Base-by-base conservation (phyloP, 2,888 invertebrate genomes). In the Alcis repandata region DNA sequence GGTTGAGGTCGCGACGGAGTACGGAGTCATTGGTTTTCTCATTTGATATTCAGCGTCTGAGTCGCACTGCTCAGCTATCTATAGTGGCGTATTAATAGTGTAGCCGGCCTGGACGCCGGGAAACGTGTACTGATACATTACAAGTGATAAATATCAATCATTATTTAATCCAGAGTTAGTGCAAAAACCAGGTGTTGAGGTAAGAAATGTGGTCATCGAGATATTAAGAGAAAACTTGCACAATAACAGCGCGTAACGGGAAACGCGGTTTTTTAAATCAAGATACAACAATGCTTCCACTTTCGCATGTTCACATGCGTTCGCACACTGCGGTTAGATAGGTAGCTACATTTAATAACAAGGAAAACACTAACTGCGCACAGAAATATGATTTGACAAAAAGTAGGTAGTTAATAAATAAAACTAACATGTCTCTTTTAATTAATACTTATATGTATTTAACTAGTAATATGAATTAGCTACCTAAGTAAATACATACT, bases 11-110 rank as follows among this genome's bases (percentile, higher is more conserved):
- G 72, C 40, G 53, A n/a, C 72, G 72, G 51, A 51, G 36, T 20
- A 68, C 71, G 71, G 76, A 78, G 74, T 78, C 78, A 78, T 72
- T 72, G 76, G 76, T 89, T 88, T 86, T 84, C 87, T 89, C 90
- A 89, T 89, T 90, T 89, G 87, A 79, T 79, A 88, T 87, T 86
- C 87, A 85, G 86, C 80, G 78, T 81, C 76, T 78, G 82, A 75
- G 80, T 79, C 82, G 86, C 77, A 78, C 76, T 82, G 83, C 76
- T 74, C 80, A 83, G 81, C 85, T 87, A 86, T 86, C 85, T 83
- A 84, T 83, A 85, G 82, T 84, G 77, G 79, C 78, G 75, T 86
- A 87, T 87, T 80, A 88, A 87, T 88, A 87, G 88, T 87, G 81
- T 80, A 75, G 72, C 72, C 79, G 74, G 79, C 74, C 77, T 78